Conservation (phyloP, 2,888 invertebrate species). For the Odontothrips loti region DNA sequence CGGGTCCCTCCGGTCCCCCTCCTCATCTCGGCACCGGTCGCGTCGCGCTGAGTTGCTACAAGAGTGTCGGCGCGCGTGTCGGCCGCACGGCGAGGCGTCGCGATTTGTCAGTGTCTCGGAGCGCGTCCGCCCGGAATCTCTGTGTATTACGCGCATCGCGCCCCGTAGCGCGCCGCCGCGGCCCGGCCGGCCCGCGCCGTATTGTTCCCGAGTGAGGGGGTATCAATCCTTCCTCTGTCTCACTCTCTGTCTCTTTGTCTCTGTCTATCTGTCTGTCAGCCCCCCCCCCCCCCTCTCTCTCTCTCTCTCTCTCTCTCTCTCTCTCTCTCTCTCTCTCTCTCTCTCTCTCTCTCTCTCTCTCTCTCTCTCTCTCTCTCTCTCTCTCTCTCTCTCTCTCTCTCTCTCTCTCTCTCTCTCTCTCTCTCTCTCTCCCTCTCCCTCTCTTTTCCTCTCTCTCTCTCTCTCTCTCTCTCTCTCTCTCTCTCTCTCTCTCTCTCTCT, state of each 20-base stretch:
- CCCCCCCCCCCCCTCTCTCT: neutral
- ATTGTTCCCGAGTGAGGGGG: conserved; percentile 2
- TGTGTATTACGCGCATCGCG: neutral
- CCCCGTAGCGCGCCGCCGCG: too few relatives aligned
- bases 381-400: neutral
- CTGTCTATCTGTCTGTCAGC: neutral
- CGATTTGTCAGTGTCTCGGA: conserved; percentile 4
- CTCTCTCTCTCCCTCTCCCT: neutral
- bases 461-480: neutral
- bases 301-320: too few relatives aligned
- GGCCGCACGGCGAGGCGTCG: neutral
- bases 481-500: too few relatives aligned
- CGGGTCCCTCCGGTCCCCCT: too few relatives aligned
- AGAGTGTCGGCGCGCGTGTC: neutral
- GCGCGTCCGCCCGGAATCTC: neutral
- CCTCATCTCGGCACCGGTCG: too few relatives aligned
- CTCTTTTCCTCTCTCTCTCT: neutral
- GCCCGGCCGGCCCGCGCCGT: too few relatives aligned
- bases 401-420: neutral
- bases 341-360: too few relatives aligned
- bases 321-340: too few relatives aligned
- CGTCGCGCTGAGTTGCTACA: neutral
- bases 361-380: too few relatives aligned
- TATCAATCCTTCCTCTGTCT: conserved; percentile 12
- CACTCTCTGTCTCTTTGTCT: neutral